phyloP scores from a whole-genome alignment of 2,113 vertebrate genomes.

The Cyanoderma ruficeps region DNA sequence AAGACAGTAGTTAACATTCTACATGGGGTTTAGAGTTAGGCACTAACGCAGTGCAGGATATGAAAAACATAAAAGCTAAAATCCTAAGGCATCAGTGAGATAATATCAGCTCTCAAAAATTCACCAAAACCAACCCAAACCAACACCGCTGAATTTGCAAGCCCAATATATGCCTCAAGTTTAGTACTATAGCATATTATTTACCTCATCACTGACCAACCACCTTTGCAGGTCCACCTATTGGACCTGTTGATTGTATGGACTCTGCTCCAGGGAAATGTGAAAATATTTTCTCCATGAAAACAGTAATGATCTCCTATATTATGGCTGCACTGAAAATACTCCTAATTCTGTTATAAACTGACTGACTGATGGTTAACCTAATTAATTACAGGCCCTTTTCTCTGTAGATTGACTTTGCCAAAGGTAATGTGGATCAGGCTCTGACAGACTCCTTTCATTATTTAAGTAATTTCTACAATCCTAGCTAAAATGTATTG shows the following conservation, averaged over 20 bases:
- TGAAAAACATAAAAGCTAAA: not conserved
- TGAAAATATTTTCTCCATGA: not conserved
- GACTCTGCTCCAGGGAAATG: not conserved
- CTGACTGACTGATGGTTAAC: not conserved
- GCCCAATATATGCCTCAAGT: not conserved
- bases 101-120: not conserved
- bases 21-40: rapidly evolving
- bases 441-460: not conserved
- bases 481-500: not conserved
- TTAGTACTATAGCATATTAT: not conserved
- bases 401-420: not conserved
- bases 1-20: not conserved
- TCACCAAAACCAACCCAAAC: not conserved
- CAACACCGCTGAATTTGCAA: not conserved
- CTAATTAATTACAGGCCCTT: not conserved
- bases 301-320: not conserved
- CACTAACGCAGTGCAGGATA: not conserved
- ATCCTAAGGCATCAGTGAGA: not conserved
- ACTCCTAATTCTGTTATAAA: not conserved
- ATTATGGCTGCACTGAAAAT: not conserved
- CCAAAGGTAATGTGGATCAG: not conserved
- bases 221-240: not conserved
- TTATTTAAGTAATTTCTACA: too few species aligned
- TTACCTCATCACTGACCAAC: not conserved
- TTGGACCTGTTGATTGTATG: not conserved